phyloP scores from a whole-genome alignment of 1,140 invertebrate species.

The Nymphalis io region DNA sequence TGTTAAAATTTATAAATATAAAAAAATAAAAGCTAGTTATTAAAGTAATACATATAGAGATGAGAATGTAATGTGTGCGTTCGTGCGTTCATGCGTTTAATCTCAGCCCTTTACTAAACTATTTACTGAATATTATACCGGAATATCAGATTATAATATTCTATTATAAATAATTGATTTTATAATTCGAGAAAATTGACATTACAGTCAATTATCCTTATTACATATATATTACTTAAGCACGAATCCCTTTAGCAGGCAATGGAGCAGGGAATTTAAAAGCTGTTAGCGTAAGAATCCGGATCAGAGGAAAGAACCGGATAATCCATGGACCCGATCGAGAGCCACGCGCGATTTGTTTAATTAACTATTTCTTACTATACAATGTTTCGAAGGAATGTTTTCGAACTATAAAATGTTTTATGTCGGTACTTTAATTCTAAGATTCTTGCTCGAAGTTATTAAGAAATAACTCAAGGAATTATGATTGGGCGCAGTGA shows the following conservation, averaged over 20 bases:
- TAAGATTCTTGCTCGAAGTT: background rate
- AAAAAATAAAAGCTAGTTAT: no score
- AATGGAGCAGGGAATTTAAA: conserved; percentile 38
- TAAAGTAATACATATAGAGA: no score
- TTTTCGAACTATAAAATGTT: conserved; percentile 16
- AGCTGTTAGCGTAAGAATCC: conserved; percentile 46
- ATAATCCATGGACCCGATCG: conserved; percentile 39
- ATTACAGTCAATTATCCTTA: background rate
- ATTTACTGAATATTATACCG: no score
- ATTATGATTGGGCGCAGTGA: background rate
- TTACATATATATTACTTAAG: background rate
- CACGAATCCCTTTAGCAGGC: conserved; percentile 30
- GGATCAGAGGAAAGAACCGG: conserved; percentile 29
- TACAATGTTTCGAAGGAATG: conserved; percentile 40
- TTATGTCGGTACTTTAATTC: background rate
- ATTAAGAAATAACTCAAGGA: background rate
- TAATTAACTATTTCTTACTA: conserved; percentile 45
- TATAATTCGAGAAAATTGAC: no score
- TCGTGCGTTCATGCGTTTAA: no score
- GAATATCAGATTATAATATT: no score
- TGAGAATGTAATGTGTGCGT: no score
- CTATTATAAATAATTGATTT: no score
- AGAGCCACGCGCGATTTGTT: conserved; percentile 43
- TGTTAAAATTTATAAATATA: no score
- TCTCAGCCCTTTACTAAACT: no score